A percentile compares a stretch with the other conserved stretches of the same genome.
Conservation (phyloP, 2,888 invertebrate genomes). For the Dolichomitus sp. region DNA sequence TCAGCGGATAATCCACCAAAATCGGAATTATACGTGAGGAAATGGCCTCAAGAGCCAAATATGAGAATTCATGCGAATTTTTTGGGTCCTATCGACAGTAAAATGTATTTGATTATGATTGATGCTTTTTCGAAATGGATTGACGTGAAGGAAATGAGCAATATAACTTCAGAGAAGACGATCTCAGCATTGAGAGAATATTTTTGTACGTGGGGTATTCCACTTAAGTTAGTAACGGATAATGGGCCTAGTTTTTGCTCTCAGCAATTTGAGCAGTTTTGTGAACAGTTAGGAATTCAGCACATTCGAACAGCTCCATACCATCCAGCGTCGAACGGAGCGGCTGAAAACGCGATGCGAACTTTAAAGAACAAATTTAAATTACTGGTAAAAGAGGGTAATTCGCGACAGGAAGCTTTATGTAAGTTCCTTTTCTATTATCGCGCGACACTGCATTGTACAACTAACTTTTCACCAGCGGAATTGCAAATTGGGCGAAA, state of each 20-base stretch:
- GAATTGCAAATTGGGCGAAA: constrained; percentile 25
- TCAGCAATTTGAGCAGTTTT: constrained; percentile 21
- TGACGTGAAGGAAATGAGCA: constrained; percentile 35
- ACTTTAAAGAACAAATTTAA: constrained; percentile 48
- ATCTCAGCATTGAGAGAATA: constrained; percentile 42
- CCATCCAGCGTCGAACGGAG: constrained; percentile 56
- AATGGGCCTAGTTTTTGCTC: constrained; percentile 44
- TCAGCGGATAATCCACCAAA: constrained; percentile 28
- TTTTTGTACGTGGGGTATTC: constrained; percentile 48
- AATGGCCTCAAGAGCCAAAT: constrained; percentile 24
- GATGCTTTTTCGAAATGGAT: constrained; percentile 42
- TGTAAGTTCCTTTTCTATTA: background rate
- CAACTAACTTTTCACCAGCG: constrained; percentile 44
- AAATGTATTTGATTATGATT: constrained; percentile 32
- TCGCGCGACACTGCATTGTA: constrained; percentile 44
- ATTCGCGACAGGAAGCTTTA: background rate
- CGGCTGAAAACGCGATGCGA: constrained; percentile 49
- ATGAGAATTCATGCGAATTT: constrained; percentile 40
- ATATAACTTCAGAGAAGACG: constrained; percentile 42
- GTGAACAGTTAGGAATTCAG: constrained; percentile 1
- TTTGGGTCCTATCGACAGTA: constrained; percentile 22
- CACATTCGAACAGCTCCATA: constrained; percentile 47
- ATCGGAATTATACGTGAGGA: constrained; percentile 4
- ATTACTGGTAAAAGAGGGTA: background rate
- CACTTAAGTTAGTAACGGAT: constrained; percentile 30